A percentile compares a stretch with the other conserved stretches of the same genome.
These are phyloP conservation scores for Phoxinus dragarum DNA, from an alignment of 2,797 vertebrate species.

Conservation along the genomic window DNA sequence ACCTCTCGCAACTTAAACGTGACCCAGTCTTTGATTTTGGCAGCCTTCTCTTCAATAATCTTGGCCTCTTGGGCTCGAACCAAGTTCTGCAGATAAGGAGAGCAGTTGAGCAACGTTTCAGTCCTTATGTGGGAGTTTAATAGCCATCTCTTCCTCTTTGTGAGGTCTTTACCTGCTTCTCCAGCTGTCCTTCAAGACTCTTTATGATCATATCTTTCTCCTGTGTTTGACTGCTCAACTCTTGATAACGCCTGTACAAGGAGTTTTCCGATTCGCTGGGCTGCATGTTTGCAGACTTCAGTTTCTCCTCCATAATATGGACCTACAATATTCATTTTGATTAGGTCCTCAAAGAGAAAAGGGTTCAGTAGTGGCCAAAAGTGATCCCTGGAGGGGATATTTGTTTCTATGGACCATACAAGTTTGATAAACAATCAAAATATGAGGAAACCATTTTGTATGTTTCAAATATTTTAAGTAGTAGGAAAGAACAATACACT, in stretches of 20 bases:
- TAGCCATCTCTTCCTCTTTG: background rate
- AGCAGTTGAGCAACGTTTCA: slow-evolving; percentile 38
- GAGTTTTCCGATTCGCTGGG: slow-evolving; percentile 81
- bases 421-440: background rate
- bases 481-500: background rate
- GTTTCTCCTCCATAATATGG: slow-evolving; percentile 90
- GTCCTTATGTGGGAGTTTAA: slow-evolving; percentile 26
- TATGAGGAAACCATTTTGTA: background rate
- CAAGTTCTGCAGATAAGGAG: slow-evolving; percentile 80
- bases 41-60: slow-evolving; percentile 92
- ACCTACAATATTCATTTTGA: slow-evolving; percentile 74
- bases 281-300: slow-evolving; percentile 85
- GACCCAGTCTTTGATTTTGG: slow-evolving; percentile 98
- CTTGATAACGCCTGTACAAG: slow-evolving; percentile 85
- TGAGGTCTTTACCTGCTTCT: slow-evolving; percentile 84
- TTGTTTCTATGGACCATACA: background rate
- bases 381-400: background rate
- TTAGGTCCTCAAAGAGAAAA: slow-evolving; percentile 4
- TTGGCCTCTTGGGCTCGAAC: slow-evolving; percentile 92
- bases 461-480: background rate
- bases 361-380: background rate
- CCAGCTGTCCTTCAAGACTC: slow-evolving; percentile 86
- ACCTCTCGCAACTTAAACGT: slow-evolving; percentile 91
- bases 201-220: slow-evolving; percentile 85
- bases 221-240: slow-evolving; percentile 81